Evolutionary conservation across 2,888 invertebrate species (phyloP), one percentile per base, ranked within the genome.

Genomic region (Argynnis bischoffii): DNA sequence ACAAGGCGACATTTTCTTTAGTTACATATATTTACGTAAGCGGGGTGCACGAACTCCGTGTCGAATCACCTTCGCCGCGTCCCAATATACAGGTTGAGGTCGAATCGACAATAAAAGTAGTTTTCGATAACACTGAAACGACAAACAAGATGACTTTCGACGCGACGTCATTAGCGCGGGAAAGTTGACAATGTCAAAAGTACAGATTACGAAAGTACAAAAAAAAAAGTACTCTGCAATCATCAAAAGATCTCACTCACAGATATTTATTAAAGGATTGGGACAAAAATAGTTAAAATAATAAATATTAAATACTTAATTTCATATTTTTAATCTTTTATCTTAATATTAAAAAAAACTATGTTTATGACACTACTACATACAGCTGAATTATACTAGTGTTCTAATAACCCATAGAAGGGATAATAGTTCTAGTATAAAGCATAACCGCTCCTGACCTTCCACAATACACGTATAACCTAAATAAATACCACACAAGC

Each of bases 21-120:
- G 85, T 88, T 87, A 85, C 83, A 84, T 83, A 72, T 81, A 79
- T 89, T 90, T 90, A 89, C 88, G 87, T 87, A 89, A 90, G 87
- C 79, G 79, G 79, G 90, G 90, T 89, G 76, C 73, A 84, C 82
- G 90, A 90, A 90, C 90, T 87, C 83, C 64, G 71, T 74, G 74
- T 72, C 76, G 75, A 81, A 85, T 90, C 88, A 90, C 90, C 90
- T 90, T 89, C 88, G 82, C 72, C 72, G 81, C 84, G 90, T 88
- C 89, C 88, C 88, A 88, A 89, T 87, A 88, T 85, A 81, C 85
- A 81, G 85, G 86, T 86, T 87, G 87, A 90, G 90, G 90, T 87
- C 90, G 81, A 79, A 83, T 81, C 82, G 76, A 80, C 83, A 85
- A 88, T 90, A 88, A 89, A 76, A 76, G 79, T 86, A 87, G 85